These are phyloP conservation scores for Eonycteris spelaea DNA, from an alignment of 2,113 vertebrate genomes.

Conservation along the genomic window DNA sequence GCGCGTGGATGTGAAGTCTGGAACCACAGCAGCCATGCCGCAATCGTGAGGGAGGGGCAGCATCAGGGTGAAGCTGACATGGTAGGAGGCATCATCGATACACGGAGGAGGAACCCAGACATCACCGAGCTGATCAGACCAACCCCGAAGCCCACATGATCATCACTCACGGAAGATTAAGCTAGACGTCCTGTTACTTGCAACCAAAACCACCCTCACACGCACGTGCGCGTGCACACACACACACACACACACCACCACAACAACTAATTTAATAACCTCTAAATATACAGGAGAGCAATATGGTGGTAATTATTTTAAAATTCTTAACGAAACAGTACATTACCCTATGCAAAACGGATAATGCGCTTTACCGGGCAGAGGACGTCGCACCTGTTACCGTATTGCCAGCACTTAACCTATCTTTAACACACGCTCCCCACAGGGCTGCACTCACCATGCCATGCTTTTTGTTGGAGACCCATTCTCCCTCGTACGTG, in stretches of 20 bases:
- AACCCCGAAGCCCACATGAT: background rate
- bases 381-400: background rate
- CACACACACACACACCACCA: background rate
- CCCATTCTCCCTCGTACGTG: constrained; percentile 88
- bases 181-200: background rate
- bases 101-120: background rate
- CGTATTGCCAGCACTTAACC: background rate
- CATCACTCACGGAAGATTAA: background rate
- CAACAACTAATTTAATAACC: background rate
- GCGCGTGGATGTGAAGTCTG: background rate
- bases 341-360: background rate
- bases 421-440: background rate
- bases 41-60: background rate
- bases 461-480: constrained; percentile 88
- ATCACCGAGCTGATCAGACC: background rate
- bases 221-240: background rate
- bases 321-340: background rate
- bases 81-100: rapidly evolving
- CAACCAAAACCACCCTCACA: background rate
- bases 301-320: background rate
- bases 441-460: constrained; percentile 79
- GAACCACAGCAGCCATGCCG: background rate
- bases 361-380: background rate
- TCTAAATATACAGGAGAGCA: background rate
- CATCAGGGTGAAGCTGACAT: rapidly evolving